A percentile compares a stretch with the other conserved stretches of the same genome.
Evolutionary conservation across 2,888 invertebrate species (phyloP).

Genomic region (Pandemis heparana): DNA sequence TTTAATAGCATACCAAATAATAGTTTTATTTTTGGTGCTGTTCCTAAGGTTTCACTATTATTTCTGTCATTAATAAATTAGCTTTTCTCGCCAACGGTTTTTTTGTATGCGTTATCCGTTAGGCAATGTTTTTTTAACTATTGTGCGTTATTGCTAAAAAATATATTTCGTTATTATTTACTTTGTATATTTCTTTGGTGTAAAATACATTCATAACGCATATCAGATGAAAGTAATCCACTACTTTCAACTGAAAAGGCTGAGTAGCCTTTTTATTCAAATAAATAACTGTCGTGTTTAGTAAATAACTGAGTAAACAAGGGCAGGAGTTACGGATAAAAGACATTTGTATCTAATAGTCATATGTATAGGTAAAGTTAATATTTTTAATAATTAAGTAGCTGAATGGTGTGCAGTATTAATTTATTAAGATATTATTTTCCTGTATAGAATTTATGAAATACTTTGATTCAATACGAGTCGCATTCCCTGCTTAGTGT

Average conservation of each 20-base stretch:
- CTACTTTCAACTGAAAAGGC: not conserved
- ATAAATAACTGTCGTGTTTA: conserved; percentile 21
- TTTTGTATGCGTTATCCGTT: not conserved
- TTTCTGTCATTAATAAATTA: conserved; percentile 9
- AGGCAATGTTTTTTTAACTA: not conserved
- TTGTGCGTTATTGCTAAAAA: conserved; percentile 10
- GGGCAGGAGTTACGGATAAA: conserved; percentile 53
- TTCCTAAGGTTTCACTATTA: conserved; percentile 45
- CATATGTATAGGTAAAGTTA: conserved; percentile 46
- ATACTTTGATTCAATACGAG: conserved; percentile 27
- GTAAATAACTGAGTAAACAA: conserved; percentile 45
- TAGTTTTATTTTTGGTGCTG: conserved; percentile 46
- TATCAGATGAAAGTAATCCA: conserved; percentile 7
- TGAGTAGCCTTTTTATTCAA: conserved; percentile 2
- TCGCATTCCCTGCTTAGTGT: conserved; percentile 49
- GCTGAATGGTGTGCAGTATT: conserved; percentile 63
- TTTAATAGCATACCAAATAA: conserved; percentile 25
- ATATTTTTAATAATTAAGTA: conserved; percentile 54
- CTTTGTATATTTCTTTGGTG: conserved; percentile 2
- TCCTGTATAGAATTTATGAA: conserved; percentile 1
- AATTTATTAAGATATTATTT: conserved; percentile 46
- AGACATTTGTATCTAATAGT: conserved; percentile 62
- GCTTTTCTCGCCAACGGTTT: not conserved
- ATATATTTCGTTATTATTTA: conserved; percentile 22
- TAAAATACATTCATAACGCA: conserved; percentile 12